Percentiles rank a stretch among this genome's conserved stretches.
phyloP scores from a whole-genome alignment of 2,797 vertebrate genomes.

The Sebastes matsubarae region DNA sequence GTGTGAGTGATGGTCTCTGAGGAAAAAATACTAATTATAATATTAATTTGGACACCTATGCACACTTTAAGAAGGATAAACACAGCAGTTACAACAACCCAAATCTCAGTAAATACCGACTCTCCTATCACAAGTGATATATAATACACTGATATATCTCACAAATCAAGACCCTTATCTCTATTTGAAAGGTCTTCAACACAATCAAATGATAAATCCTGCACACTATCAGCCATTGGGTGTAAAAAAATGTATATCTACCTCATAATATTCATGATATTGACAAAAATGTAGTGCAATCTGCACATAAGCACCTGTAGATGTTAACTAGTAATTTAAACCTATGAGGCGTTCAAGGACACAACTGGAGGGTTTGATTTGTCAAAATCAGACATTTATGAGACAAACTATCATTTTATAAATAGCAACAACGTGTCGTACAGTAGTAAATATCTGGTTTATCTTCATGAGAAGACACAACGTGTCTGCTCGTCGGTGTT shows the following conservation, averaged over 20 bases:
- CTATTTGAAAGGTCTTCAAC: not conserved
- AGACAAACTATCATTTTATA: not conserved
- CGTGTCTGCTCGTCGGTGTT: not conserved
- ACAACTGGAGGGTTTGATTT: not conserved
- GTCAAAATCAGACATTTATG: not conserved
- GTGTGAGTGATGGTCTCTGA: not conserved
- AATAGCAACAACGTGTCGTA: not conserved
- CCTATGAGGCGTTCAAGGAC: slow-evolving; percentile 20
- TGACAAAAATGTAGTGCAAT: not conserved
- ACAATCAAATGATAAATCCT: not conserved
- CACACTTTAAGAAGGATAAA: not conserved
- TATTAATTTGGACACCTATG: not conserved
- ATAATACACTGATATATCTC: not conserved
- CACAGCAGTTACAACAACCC: not conserved
- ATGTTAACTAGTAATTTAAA: not conserved
- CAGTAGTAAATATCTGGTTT: not conserved
- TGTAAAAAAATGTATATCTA: not conserved
- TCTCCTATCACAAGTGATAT: not conserved
- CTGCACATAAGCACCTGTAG: not conserved
- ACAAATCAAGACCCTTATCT: not conserved
- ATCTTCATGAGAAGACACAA: not conserved
- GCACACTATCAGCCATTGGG: not conserved
- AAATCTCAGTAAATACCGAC: not conserved
- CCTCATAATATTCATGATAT: not conserved
- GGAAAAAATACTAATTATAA: not conserved